phyloP scores from a whole-genome alignment of 2,113 vertebrate genomes.

The Geothlypis trichas region DNA sequence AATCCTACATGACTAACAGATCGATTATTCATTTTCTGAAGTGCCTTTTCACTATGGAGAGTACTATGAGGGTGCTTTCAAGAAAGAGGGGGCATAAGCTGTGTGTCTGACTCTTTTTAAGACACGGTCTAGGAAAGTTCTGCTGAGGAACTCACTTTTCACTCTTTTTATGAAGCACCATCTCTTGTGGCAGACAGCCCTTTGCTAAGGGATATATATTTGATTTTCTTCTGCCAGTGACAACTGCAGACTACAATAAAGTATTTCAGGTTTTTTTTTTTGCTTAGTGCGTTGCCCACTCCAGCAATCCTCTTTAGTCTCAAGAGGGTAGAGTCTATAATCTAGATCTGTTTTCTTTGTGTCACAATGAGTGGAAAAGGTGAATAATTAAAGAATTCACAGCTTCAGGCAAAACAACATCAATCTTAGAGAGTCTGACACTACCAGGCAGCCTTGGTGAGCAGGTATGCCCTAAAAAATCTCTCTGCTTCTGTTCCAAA shows the following conservation, averaged over 20 bases:
- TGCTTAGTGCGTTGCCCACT: neutral
- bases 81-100: neutral
- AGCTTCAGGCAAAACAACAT: constrained; percentile 27
- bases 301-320: neutral
- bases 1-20: neutral
- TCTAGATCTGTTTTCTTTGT: neutral
- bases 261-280: neutral
- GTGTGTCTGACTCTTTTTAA: neutral
- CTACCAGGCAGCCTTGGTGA: neutral
- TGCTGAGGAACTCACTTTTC: neutral
- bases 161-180: neutral
- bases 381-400: constrained; percentile 37
- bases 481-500: constrained; percentile 3
- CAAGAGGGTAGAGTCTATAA: neutral
- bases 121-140: neutral
- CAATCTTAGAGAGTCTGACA: neutral
- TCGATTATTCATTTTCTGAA: neutral
- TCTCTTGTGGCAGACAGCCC: neutral
- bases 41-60: neutral
- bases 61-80: neutral
- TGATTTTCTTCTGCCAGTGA: neutral
- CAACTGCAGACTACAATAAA: neutral
- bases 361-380: constrained; percentile 38
- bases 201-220: neutral
- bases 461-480: constrained; percentile 12